A percentile compares a stretch with the other conserved stretches of the same genome.
These are phyloP conservation scores for Drosophila trapezifrons DNA, from an alignment of 1,140 invertebrate species.

Conservation along the genomic window DNA sequence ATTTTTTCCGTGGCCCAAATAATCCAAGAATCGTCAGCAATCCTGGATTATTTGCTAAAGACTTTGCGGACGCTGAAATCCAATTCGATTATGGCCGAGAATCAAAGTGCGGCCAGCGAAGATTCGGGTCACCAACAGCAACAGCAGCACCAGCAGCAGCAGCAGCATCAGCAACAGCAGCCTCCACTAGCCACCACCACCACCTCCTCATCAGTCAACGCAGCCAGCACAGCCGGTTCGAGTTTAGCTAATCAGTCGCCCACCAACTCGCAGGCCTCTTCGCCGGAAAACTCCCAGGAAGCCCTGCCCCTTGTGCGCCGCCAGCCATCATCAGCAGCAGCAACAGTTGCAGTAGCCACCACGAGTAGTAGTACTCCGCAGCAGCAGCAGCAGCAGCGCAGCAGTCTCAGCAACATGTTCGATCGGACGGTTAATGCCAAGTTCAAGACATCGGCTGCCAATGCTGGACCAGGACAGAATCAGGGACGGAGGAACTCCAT, in stretches of 20 bases:
- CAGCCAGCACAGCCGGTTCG: slow-evolving; percentile 53
- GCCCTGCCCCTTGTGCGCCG: slow-evolving; percentile 44
- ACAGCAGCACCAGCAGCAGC: slow-evolving; percentile 70
- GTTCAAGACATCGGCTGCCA: slow-evolving; percentile 61
- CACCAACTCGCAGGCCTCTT: slow-evolving; percentile 75
- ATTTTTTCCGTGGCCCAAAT: slow-evolving; percentile 48
- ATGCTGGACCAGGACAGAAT: slow-evolving; percentile 39
- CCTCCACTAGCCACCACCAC: slow-evolving; percentile 52
- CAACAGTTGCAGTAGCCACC: slow-evolving; percentile 30
- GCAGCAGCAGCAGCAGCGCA: slow-evolving; percentile 40
- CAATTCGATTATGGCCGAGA: slow-evolving; percentile 84
- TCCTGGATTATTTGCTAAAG: slow-evolving; percentile 84
- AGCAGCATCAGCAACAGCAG: slow-evolving; percentile 63
- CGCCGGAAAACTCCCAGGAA: slow-evolving; percentile 76
- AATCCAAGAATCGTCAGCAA: slow-evolving; percentile 71
- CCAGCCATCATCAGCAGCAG: slow-evolving; percentile 33
- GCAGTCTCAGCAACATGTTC: slow-evolving; percentile 67
- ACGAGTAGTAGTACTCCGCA: slow-evolving; percentile 27
- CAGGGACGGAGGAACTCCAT: slow-evolving; percentile 70
- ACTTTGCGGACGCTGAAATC: slow-evolving; percentile 83
- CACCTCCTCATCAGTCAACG: slow-evolving; percentile 45
- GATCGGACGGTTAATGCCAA: slow-evolving; percentile 72
- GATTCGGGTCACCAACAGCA: slow-evolving; percentile 82
- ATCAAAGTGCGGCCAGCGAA: slow-evolving; percentile 83
- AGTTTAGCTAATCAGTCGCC: slow-evolving; percentile 48